Base-by-base conservation (phyloP, 2,888 invertebrate species). In the Scotopteryx bipunctaria region DNA sequence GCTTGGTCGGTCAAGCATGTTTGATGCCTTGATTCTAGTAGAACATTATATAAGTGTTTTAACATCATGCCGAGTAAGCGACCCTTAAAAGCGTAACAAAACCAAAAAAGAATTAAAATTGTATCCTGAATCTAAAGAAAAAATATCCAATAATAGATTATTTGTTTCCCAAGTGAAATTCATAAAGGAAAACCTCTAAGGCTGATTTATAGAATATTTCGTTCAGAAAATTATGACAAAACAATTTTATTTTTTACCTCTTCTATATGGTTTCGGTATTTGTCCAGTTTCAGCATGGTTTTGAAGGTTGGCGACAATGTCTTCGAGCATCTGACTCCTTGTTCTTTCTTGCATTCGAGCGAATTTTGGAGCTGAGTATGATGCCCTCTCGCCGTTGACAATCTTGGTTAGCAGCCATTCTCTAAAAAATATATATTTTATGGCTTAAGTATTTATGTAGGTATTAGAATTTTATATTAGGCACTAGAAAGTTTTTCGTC, bases 281-380 rank as follows among this genome's bases (percentile, higher is more conserved):
- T 98, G 97, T 54, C 98, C 98, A 32, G 98, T 98, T 86, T 98
- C 97, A 0, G 97, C 97, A 74, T 98, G 97, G 85, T 98, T 98
- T 65, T 97, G 96, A 66, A 98, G 86, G 86, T 98, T 98, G 61
- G 97, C 97, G 5, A 98, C 97, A 55, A 98, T 95, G 74, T 98
- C 98, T 82, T 98, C 97, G 23, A 98, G 91, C 97, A 98, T 97
- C 83, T 98, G 98, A 57, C 96, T 96, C 23, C 98, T 92, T 0
- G 98, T 98, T 54, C 98, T 91, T 73, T 98, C 98, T 81, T 98
- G 97, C 98, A 98, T 98, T 64, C 97, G 91, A 0, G 98, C 98
- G 75, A 98, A 98, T 83, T 98, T 98, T 0, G 98, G 98, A 0
- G 98, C 98, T 0, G 97, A 97, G 77, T 98, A 98, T 52, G 97